These are phyloP conservation scores for Epistrophella euchroma DNA, from an alignment of 2,888 invertebrate species.

Conservation along the genomic window DNA sequence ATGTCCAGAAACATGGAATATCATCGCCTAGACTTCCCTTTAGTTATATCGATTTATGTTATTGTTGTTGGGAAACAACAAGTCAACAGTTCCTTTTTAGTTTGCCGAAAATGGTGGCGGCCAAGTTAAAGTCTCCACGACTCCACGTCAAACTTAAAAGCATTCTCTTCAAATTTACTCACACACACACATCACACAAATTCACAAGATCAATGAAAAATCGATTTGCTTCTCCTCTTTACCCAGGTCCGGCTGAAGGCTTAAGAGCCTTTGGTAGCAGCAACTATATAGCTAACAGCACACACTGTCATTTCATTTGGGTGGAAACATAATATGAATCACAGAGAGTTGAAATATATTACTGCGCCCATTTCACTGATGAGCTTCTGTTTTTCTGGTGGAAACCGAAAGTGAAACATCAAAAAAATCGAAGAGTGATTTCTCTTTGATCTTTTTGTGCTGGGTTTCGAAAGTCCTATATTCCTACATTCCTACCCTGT, in stretches of 20 bases:
- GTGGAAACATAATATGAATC: slow-evolving; percentile 50
- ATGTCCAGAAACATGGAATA: slow-evolving; percentile 12
- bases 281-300: slow-evolving; percentile 1
- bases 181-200: background rate
- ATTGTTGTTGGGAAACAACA: slow-evolving; percentile 63
- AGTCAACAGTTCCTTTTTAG: slow-evolving; percentile 55
- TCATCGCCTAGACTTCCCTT: slow-evolving; percentile 42
- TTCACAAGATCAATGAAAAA: slow-evolving; percentile 14
- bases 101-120: slow-evolving; percentile 54
- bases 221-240: slow-evolving; percentile 24
- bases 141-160: slow-evolving; percentile 49
- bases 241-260: slow-evolving; percentile 6
- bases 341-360: slow-evolving; percentile 10
- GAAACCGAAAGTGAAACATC: slow-evolving; percentile 68
- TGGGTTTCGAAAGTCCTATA: slow-evolving; percentile 36
- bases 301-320: slow-evolving; percentile 46
- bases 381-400: slow-evolving; percentile 41
- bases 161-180: slow-evolving; percentile 28
- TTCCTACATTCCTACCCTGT: background rate
- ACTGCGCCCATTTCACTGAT: slow-evolving; percentile 10
- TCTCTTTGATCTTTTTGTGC: slow-evolving; percentile 64
- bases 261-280: slow-evolving; percentile 22
- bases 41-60: slow-evolving; percentile 29
- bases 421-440: slow-evolving; percentile 58
- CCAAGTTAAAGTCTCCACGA: slow-evolving; percentile 9